These are phyloP conservation scores for Dicaeum eximium DNA, from an alignment of 2,113 vertebrate genomes.

Conservation along the genomic window DNA sequence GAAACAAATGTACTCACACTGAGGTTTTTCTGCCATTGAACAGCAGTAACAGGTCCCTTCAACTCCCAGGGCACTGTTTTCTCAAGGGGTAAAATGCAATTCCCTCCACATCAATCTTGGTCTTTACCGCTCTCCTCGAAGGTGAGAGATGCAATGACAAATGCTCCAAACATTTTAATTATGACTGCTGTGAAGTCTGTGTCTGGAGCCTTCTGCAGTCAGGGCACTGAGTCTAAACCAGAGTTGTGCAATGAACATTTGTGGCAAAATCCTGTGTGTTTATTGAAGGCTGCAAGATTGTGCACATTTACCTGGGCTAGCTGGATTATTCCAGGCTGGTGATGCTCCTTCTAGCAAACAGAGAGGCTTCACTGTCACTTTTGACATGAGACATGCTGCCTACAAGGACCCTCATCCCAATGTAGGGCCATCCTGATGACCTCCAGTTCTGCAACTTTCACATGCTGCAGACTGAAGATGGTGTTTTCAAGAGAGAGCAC, in stretches of 20 bases:
- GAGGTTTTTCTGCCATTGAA: not conserved
- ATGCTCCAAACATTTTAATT: not conserved
- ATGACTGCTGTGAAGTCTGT: not conserved
- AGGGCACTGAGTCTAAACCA: not conserved
- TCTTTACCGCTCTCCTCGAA: not conserved
- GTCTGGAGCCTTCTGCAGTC: not conserved
- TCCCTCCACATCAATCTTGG: not conserved
- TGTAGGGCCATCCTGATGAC: not conserved
- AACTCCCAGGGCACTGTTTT: not conserved
- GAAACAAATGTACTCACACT: not conserved
- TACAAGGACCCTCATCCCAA: not conserved
- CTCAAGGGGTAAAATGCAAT: not conserved
- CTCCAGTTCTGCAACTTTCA: not conserved
- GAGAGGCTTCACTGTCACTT: not conserved
- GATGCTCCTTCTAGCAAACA: not conserved
- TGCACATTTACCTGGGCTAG: not conserved
- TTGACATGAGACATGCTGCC: rapidly evolving
- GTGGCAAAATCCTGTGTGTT: not conserved
- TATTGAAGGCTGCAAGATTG: not conserved
- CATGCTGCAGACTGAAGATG: not conserved
- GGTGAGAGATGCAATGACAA: not conserved
- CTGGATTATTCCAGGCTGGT: not conserved
- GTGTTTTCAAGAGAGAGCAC: not conserved
- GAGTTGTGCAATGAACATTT: not conserved
- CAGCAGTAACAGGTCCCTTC: not conserved